A percentile compares a stretch with the other conserved stretches of the same genome.
Evolutionary conservation across 1,140 invertebrate genomes (phyloP).

Genomic region (Adoxophyes honmai): DNA sequence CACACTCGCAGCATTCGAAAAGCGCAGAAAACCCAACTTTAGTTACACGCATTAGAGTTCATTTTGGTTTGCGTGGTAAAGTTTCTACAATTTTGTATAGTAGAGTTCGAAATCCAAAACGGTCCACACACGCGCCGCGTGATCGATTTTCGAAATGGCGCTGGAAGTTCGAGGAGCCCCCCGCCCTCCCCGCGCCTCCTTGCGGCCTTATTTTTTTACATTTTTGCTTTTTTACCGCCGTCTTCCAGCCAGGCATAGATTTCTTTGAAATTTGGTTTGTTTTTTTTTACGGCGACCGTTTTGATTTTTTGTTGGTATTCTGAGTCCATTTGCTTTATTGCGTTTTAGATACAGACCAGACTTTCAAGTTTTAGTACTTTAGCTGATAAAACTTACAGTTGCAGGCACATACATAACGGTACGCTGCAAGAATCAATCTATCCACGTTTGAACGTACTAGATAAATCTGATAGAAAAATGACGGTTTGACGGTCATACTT

Average conservation of each 20-base stretch:
- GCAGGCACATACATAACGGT: too few relatives aligned
- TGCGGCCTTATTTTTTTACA: constrained; percentile 6
- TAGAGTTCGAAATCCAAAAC: constrained; percentile 42
- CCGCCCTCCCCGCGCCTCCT: constrained; percentile 17
- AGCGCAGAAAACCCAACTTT: not conserved
- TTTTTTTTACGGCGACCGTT: not conserved
- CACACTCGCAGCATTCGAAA: not conserved
- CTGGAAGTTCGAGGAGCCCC: constrained; percentile 7
- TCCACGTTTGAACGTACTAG: too few relatives aligned
- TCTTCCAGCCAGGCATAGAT: constrained; percentile 15
- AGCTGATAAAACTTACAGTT: too few relatives aligned
- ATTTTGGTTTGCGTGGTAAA: constrained; percentile 14
- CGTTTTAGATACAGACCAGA: too few relatives aligned
- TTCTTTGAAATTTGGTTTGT: constrained; percentile 12
- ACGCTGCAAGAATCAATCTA: too few relatives aligned
- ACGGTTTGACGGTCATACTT: too few relatives aligned
- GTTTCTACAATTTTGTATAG: constrained; percentile 38
- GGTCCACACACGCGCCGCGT: constrained; percentile 56
- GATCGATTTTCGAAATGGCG: constrained; percentile 69
- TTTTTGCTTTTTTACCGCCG: constrained; percentile 9
- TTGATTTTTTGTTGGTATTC: too few relatives aligned
- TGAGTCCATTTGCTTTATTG: too few relatives aligned
- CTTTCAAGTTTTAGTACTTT: too few relatives aligned
- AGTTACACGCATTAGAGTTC: not conserved
- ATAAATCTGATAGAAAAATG: too few relatives aligned